These are phyloP conservation scores for Sebastes aleutianus DNA, from an alignment of 2,797 vertebrate species.

Conservation along the genomic window DNA sequence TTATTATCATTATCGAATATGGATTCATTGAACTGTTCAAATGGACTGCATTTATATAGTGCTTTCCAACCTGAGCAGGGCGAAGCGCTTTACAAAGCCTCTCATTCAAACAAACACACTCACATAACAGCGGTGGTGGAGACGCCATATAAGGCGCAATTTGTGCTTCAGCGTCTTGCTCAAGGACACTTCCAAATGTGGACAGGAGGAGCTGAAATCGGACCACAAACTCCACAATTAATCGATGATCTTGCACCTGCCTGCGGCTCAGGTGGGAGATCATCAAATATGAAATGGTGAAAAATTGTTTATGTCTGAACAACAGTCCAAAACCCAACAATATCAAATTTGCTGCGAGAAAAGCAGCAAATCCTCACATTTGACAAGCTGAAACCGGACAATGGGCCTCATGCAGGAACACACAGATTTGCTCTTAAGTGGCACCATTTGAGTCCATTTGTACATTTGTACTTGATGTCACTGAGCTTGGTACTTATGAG, in stretches of 20 bases:
- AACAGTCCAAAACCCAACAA: too few species aligned
- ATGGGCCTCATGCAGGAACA: too few species aligned
- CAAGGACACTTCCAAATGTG: background rate
- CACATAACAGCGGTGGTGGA: background rate
- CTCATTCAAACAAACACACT: background rate
- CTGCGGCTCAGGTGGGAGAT: background rate
- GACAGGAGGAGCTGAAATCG: background rate
- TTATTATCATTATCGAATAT: constrained; percentile 10
- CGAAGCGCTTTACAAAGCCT: background rate
- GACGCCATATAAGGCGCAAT: background rate
- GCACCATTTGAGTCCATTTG: too few species aligned
- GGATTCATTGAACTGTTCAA: background rate
- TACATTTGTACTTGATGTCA: too few species aligned
- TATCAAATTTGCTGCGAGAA: too few species aligned
- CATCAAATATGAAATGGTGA: background rate
- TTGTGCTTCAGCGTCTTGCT: background rate
- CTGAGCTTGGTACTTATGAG: too few species aligned
- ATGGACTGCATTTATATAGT: background rate
- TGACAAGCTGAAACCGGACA: too few species aligned
- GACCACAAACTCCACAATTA: background rate
- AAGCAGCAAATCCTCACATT: too few species aligned
- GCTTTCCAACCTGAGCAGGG: background rate
- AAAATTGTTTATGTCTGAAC: too few species aligned
- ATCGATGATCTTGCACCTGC: background rate
- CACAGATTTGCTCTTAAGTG: too few species aligned